These are phyloP conservation scores for Tryphoninae sp. DNA, from an alignment of 2,888 invertebrate genomes.

Conservation along the genomic window DNA sequence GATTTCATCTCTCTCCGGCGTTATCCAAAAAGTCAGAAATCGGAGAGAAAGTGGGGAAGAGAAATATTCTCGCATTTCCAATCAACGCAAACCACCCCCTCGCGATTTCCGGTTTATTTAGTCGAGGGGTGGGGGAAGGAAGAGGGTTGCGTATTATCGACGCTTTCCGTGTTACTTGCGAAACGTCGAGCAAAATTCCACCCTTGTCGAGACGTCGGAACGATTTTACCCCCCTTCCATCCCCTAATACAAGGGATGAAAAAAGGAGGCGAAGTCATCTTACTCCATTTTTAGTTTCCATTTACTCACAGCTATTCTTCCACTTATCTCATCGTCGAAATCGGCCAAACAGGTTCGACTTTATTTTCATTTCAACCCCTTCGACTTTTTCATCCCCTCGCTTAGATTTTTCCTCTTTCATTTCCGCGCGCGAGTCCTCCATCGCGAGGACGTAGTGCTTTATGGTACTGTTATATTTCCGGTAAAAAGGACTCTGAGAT, in stretches of 20 bases:
- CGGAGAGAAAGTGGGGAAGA: slow-evolving; percentile 5
- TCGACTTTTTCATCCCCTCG: background rate
- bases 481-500: slow-evolving; percentile 23
- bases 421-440: background rate
- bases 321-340: too few relatives aligned
- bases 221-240: too few relatives aligned
- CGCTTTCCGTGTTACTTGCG: background rate
- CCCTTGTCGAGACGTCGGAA: too few relatives aligned
- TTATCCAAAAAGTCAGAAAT: slow-evolving; percentile 46
- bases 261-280: too few relatives aligned
- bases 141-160: slow-evolving; percentile 23
- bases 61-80: slow-evolving; percentile 34
- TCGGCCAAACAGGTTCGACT: too few relatives aligned
- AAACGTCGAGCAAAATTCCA: too few relatives aligned
- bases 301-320: too few relatives aligned
- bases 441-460: too few relatives aligned
- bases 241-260: too few relatives aligned
- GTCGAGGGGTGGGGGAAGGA: slow-evolving; percentile 5
- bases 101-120: slow-evolving; percentile 44
- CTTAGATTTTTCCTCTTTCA: background rate
- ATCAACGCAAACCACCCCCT: slow-evolving; percentile 38
- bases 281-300: too few relatives aligned
- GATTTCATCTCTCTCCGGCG: slow-evolving; percentile 11
- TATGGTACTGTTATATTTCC: background rate
- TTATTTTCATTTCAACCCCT: background rate